Conservation (phyloP, 2,113 vertebrate genomes). For the Prietella phreatophila region DNA sequence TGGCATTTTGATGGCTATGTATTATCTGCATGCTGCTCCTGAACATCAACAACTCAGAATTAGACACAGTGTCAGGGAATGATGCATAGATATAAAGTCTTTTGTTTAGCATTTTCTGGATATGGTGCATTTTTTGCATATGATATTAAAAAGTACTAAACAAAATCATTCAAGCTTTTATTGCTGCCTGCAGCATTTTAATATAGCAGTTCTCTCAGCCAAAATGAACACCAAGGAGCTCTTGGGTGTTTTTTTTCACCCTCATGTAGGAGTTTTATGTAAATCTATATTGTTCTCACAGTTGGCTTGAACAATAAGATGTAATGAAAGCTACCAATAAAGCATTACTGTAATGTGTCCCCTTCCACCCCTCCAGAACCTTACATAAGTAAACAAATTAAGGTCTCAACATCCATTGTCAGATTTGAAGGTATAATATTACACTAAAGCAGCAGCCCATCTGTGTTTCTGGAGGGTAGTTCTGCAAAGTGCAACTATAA, state of each 20-base stretch:
- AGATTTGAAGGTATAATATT: constrained; percentile 10
- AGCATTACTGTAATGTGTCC: not conserved
- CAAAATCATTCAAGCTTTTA: constrained; percentile 54
- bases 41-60: not conserved
- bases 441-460: constrained; percentile 5
- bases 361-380: constrained; percentile 7
- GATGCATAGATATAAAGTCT: not conserved
- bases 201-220: constrained; percentile 40
- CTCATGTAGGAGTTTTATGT: constrained; percentile 30
- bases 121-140: constrained; percentile 16
- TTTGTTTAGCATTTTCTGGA: constrained; percentile 5
- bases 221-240: constrained; percentile 33
- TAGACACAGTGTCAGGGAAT: not conserved
- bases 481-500: not conserved
- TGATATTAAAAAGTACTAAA: constrained; percentile 32
- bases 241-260: not conserved
- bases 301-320: constrained; percentile 22
- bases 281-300: constrained; percentile 7
- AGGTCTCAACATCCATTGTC: not conserved
- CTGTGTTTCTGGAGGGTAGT: not conserved
- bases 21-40: not conserved
- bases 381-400: constrained; percentile 41
- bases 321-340: constrained; percentile 32
- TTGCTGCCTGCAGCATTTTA: constrained; percentile 50
- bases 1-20: constrained; percentile 11